phyloP scores from a whole-genome alignment of 2,797 vertebrate species.

The Martes flavigula region DNA sequence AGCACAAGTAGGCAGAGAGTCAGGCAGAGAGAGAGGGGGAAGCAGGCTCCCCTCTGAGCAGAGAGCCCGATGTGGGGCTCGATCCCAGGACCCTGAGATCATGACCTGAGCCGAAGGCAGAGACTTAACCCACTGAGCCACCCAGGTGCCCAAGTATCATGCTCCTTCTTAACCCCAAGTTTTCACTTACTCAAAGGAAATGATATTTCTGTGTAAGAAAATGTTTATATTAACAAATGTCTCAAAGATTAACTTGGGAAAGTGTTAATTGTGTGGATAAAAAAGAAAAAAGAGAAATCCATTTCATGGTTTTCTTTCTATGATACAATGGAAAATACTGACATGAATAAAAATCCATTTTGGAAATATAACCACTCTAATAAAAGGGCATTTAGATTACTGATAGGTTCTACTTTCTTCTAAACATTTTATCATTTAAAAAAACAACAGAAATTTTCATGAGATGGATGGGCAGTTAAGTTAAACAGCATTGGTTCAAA shows the following conservation, averaged over 20 bases:
- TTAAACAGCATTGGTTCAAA: slow-evolving; percentile 46
- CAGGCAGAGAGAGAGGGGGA: too few species aligned
- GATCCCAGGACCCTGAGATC: too few species aligned
- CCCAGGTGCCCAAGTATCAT: too few species aligned
- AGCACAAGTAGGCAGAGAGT: too few species aligned
- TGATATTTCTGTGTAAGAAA: neutral
- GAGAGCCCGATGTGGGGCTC: too few species aligned
- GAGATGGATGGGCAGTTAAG: slow-evolving; percentile 29
- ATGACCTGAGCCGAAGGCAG: too few species aligned
- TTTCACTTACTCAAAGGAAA: neutral
- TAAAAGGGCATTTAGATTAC: neutral
- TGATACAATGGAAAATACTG: neutral
- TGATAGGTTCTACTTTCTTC: slow-evolving; percentile 27
- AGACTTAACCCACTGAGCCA: too few species aligned
- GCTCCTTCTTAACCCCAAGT: neutral
- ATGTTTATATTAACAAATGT: neutral
- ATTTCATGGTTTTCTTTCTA: neutral
- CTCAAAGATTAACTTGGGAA: neutral
- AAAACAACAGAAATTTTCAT: slow-evolving; percentile 48
- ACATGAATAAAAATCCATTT: slow-evolving; percentile 27
- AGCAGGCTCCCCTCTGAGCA: too few species aligned
- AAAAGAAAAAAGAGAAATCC: neutral
- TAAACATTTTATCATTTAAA: slow-evolving; percentile 49
- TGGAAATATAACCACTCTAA: neutral
- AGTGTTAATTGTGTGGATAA: neutral